Percentiles rank a stretch among this genome's conserved stretches.
Conservation (phyloP, 2,113 vertebrate genomes). For the Chaetodon trifascialis region DNA sequence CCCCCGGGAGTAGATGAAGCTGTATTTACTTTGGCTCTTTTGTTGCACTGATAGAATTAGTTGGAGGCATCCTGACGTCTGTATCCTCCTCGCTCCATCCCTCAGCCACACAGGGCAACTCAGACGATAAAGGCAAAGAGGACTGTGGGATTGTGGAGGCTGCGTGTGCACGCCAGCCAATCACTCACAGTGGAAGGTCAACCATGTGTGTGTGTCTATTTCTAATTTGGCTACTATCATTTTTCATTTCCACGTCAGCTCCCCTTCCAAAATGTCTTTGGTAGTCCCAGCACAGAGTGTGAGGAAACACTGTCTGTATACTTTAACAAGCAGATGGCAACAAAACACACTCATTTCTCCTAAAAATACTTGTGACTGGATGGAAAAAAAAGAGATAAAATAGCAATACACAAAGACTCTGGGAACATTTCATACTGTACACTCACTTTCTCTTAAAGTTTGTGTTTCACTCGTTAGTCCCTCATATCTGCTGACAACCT, state of each 20-base stretch:
- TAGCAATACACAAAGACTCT: neutral
- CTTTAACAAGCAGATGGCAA: constrained; percentile 9
- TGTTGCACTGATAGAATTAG: neutral
- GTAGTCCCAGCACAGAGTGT: neutral
- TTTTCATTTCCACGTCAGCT: neutral
- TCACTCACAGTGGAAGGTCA: neutral
- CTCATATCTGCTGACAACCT: neutral
- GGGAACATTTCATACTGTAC: neutral
- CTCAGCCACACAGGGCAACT: neutral
- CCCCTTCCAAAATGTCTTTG: neutral
- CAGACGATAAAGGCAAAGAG: too few species aligned
- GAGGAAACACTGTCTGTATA: constrained; percentile 20
- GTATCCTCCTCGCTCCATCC: neutral
- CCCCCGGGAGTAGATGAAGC: neutral
- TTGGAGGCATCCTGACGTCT: too few species aligned
- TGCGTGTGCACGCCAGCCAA: constrained; percentile 13
- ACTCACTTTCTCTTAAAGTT: neutral
- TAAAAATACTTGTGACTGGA: neutral
- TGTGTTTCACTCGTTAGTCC: neutral
- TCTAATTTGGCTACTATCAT: neutral
- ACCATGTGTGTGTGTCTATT: neutral
- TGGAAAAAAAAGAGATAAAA: neutral
- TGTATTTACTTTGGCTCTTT: neutral
- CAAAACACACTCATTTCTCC: neutral
- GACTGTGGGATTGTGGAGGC: constrained; percentile 9